Base-by-base conservation (phyloP, 1,140 invertebrate genomes). In the Sinonovacula constricta region DNA sequence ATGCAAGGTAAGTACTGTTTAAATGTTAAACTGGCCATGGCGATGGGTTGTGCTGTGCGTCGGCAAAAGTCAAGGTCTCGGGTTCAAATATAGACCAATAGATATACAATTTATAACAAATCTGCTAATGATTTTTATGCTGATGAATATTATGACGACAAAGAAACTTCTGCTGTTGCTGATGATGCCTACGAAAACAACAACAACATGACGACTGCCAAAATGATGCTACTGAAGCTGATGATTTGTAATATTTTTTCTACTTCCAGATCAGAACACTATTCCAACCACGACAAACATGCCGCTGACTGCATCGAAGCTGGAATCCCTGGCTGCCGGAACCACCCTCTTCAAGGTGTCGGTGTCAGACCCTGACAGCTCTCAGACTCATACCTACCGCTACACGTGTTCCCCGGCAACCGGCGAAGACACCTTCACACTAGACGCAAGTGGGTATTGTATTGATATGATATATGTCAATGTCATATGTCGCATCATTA, bases 241-340 rank as follows among this genome's bases (percentile, higher is more conserved):
- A n/a, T n/a, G n/a, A n/a, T n/a, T n/a, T n/a, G n/a, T n/a, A n/a
- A n/a, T 22, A 12, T 57, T 28, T n/a, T 22, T 22, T 28, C 30
- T 65, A 34, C 26, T 59, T 77, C 22, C 53, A 77, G 74, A 68
- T 45, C 63, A 67, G 36, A 77, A 77, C 24, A 67, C 53, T 7
- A 28, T 67, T 0, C 74, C 72, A 10, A 53, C 12, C 5, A 77
- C 31, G 22, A 66, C 31, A 3, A 77, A 67, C 18, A 34, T 67
- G 49, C 7, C 36, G 15, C n/a, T 63, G 24, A 30, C 49, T 30
- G 34, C 31, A 3, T 28, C 53, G 0, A 7, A 45, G n/a, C 7
- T 49, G 3, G 74, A 77, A 34, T 56, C n/a, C 4, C n/a, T 59
- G 24, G 62, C 74, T 18, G 51, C 34, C 1, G 74, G 74, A 18